A percentile compares a stretch with the other conserved stretches of the same genome.
Evolutionary conservation across 2,888 invertebrate genomes (phyloP).

Genomic region (Eulithis prunata): DNA sequence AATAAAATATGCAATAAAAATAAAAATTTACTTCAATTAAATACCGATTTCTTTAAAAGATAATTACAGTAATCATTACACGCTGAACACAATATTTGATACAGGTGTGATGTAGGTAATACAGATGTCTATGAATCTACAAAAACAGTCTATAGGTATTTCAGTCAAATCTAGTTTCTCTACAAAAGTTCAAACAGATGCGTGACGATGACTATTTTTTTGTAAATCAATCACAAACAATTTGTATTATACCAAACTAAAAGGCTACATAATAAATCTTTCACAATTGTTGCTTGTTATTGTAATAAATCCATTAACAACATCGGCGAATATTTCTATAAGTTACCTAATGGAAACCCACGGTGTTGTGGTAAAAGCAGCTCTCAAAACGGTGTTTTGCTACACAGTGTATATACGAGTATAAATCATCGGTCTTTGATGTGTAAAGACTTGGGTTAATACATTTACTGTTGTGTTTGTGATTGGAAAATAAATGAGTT

Average conservation of each 20-base stretch:
- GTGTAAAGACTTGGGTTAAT: slow-evolving; percentile 4
- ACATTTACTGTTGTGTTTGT: slow-evolving; percentile 13
- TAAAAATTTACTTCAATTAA: no score
- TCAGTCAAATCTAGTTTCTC: no score
- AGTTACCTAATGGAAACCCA: slow-evolving; percentile 63
- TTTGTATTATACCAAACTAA: background rate
- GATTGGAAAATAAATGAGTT: slow-evolving; percentile 24
- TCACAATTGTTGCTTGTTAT: slow-evolving; percentile 1
- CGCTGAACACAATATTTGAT: no score
- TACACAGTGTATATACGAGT: slow-evolving; percentile 2
- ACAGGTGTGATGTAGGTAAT: no score
- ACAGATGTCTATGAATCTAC: no score
- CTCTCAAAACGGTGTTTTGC: slow-evolving; percentile 36
- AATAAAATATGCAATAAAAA: no score
- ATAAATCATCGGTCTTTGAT: slow-evolving; percentile 21
- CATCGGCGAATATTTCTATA: slow-evolving; percentile 37
- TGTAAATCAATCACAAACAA: slow-evolving; percentile 3
- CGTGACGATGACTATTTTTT: background rate
- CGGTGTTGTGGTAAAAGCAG: slow-evolving; percentile 47
- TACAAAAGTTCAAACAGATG: no score
- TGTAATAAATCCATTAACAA: slow-evolving; percentile 43
- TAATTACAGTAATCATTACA: no score
- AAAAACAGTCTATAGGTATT: no score
- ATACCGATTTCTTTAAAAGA: no score
- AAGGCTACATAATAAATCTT: slow-evolving; percentile 12